Evolutionary conservation across 2,888 invertebrate species (phyloP).

Genomic region (Cephus pulcher): DNA sequence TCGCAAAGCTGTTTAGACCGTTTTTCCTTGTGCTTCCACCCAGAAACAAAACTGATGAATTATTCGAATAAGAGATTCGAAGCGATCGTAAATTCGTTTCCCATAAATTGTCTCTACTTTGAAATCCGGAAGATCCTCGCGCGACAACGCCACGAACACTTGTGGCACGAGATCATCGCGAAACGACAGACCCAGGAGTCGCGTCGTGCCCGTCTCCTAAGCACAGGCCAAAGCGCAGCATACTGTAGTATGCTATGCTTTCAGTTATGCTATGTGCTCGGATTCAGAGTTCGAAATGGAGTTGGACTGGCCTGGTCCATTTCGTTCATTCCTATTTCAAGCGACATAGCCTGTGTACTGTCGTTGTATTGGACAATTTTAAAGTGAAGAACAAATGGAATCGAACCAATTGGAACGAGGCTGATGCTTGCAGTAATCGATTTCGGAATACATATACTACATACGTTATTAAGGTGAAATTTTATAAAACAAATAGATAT

Average conservation of each 20-base stretch:
- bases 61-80: neutral
- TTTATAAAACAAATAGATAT: neutral
- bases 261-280: neutral
- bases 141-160: constrained; percentile 58
- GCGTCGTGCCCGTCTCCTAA: constrained; percentile 21
- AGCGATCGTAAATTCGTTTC: neutral
- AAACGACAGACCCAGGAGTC: constrained; percentile 29
- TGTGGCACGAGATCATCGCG: constrained; percentile 48
- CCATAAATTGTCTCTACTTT: neutral
- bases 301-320: neutral
- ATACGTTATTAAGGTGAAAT: neutral
- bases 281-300: neutral
- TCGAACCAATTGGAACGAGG: neutral
- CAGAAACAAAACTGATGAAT: neutral
- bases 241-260: neutral
- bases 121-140: constrained; percentile 40
- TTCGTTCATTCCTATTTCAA: neutral
- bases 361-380: neutral
- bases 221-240: neutral
- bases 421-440: neutral
- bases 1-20: neutral
- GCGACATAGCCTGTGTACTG: neutral
- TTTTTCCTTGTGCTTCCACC: neutral
- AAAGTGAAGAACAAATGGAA: neutral
- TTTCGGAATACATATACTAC: neutral